A percentile compares a stretch with the other conserved stretches of the same genome.
These are phyloP conservation scores for Thinocorus orbignyianus DNA, from an alignment of 2,113 vertebrate genomes.

Conservation along the genomic window DNA sequence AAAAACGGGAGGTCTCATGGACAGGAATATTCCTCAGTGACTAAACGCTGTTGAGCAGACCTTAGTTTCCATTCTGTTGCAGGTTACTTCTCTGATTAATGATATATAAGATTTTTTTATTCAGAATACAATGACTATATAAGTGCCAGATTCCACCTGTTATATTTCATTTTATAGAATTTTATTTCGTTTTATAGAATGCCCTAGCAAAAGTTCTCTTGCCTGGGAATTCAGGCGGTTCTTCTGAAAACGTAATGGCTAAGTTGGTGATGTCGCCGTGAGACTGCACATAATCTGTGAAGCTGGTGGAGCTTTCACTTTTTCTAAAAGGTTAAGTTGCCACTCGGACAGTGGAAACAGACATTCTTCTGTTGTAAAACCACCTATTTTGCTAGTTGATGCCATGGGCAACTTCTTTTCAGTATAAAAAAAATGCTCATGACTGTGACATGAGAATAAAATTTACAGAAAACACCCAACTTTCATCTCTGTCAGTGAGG, in stretches of 20 bases:
- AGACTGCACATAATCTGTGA: background rate
- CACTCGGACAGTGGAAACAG: background rate
- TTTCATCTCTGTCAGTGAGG: background rate
- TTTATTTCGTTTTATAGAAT: no score
- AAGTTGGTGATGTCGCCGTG: background rate
- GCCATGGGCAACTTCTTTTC: background rate
- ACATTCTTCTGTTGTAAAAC: background rate
- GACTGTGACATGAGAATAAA: background rate
- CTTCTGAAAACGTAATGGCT: background rate
- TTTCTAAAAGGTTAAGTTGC: background rate
- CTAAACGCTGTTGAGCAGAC: background rate
- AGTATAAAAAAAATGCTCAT: background rate
- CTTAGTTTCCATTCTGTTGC: background rate
- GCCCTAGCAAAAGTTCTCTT: background rate
- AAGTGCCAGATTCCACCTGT: background rate
- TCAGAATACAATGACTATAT: background rate
- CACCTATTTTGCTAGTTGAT: background rate
- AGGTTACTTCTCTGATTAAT: background rate
- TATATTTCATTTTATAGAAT: background rate
- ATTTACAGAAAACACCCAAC: background rate
- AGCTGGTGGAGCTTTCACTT: background rate
- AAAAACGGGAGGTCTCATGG: background rate
- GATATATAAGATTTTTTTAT: background rate
- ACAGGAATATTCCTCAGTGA: background rate
- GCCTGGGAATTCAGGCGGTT: background rate